Evolutionary conservation across 2,888 invertebrate species (phyloP).

Genomic region (Megaustenia siamemsis): DNA sequence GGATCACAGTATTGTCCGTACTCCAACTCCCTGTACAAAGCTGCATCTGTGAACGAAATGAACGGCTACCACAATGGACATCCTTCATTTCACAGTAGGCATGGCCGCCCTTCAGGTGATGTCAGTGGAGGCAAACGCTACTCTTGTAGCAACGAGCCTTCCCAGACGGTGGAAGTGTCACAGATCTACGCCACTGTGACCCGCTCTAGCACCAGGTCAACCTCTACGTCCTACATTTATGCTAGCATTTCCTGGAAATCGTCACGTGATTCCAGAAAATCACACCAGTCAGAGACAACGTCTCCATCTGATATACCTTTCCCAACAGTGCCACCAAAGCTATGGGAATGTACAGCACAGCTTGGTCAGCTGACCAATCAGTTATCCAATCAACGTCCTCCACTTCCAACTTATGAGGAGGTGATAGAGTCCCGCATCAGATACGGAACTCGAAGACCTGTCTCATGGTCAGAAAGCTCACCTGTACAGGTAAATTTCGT

Average conservation of each 20-base stretch:
- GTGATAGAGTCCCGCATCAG: constrained; percentile 44
- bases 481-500: not conserved
- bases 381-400: constrained; percentile 26
- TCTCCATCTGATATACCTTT: not conserved
- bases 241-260: constrained; percentile 49
- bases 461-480: constrained; percentile 41
- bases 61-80: not conserved
- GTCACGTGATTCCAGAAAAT: not conserved
- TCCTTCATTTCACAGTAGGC: not conserved
- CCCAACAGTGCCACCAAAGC: constrained; percentile 14
- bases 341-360: constrained; percentile 4
- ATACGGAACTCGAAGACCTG: constrained; percentile 1
- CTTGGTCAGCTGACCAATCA: not conserved
- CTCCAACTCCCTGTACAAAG: constrained; percentile 20
- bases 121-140: not conserved
- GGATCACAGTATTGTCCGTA: constrained; percentile 48
- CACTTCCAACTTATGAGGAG: constrained; percentile 49
- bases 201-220: constrained; percentile 18
- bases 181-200: constrained; percentile 54
- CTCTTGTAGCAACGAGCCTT: not conserved
- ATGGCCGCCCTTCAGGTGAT: not conserved
- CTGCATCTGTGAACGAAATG: not conserved
- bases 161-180: constrained; percentile 41
- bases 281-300: not conserved
- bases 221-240: constrained; percentile 41